Conservation (phyloP, 2,113 vertebrate genomes). For the Monarcha castaneiventris region DNA sequence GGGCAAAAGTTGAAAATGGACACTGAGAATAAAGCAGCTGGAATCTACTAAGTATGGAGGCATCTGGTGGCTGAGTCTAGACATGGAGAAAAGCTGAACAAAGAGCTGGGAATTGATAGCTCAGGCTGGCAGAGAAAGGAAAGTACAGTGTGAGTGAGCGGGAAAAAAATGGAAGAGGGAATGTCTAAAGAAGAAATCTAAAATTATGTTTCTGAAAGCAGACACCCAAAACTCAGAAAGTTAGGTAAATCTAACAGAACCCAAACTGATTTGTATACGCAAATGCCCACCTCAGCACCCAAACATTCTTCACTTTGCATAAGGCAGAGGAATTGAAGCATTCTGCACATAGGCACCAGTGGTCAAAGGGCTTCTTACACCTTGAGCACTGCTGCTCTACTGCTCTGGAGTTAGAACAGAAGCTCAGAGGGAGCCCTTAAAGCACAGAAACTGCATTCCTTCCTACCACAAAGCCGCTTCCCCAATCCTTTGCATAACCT, state of each 20-base stretch:
- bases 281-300: neutral
- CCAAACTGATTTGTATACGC: neutral
- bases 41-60: neutral
- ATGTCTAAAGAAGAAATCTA: neutral
- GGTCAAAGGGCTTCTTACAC: neutral
- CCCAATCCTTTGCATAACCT: conserved; percentile 63
- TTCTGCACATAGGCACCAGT: neutral
- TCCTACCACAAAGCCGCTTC: conserved; percentile 56
- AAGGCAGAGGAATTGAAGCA: neutral
- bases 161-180: neutral
- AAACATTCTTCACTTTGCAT: conserved; percentile 45
- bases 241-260: conserved; percentile 4
- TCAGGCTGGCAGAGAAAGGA: neutral
- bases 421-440: conserved; percentile 22
- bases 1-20: neutral
- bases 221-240: neutral
- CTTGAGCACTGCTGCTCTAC: neutral
- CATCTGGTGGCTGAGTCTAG: neutral
- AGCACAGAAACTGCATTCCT: conserved; percentile 55
- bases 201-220: neutral
- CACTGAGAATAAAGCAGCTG: neutral
- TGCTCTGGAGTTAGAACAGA: conserved; percentile 1
- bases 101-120: neutral
- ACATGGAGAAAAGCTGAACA: neutral
- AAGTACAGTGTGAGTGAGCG: neutral